Conservation (phyloP, 2,113 vertebrate species). For the Gorsachius goisagi region DNA sequence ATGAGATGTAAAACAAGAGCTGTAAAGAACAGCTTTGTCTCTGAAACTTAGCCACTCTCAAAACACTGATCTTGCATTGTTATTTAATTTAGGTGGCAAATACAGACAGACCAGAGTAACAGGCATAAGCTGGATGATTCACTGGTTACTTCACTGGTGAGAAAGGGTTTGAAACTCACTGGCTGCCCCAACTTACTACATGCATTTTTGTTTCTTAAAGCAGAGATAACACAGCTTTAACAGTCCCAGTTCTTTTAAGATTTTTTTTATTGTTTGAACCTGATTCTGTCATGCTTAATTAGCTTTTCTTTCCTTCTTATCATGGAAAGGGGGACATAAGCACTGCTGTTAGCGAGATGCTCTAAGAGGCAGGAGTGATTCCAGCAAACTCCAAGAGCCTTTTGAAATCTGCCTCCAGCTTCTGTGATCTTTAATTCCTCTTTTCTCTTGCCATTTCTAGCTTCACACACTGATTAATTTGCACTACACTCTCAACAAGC, state of each 20-base stretch:
- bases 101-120: background rate
- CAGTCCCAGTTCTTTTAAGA: background rate
- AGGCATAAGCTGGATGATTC: background rate
- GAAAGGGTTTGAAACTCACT: background rate
- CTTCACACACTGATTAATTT: conserved; percentile 13
- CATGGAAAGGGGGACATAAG: background rate
- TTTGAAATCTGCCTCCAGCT: conserved; percentile 49
- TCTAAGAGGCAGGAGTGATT: conserved; percentile 10
- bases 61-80: background rate
- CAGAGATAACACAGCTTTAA: background rate
- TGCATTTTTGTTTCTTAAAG: background rate
- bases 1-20: background rate
- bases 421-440: conserved; percentile 56
- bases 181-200: background rate
- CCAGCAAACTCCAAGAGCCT: background rate
- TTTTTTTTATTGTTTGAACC: conserved; percentile 11
- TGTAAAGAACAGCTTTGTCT: background rate
- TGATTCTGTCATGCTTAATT: conserved; percentile 28
- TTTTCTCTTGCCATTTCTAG: conserved; percentile 52
- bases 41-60: background rate
- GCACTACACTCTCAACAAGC: background rate
- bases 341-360: background rate
- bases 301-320: conserved; percentile 35
- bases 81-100: background rate
- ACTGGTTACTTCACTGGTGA: background rate